phyloP scores from a whole-genome alignment of 2,797 vertebrate species.

The Potorous gilbertii region DNA sequence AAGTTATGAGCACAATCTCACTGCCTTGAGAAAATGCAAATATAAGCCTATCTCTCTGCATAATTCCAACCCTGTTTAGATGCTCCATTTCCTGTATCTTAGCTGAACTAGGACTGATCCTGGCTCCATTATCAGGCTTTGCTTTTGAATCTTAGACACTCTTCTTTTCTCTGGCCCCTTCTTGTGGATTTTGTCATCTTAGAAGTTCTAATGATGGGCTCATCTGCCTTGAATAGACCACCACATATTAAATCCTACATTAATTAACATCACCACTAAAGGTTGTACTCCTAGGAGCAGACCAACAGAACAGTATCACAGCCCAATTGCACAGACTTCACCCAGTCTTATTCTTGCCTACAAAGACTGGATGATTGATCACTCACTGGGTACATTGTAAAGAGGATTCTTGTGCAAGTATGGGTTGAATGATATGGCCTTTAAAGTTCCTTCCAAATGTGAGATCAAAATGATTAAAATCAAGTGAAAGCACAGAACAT shows the following conservation, averaged over 20 bases:
- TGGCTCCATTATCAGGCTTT: not conserved
- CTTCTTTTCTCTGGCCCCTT: not conserved
- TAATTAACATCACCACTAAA: not conserved
- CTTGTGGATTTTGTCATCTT: not conserved
- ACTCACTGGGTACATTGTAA: not conserved
- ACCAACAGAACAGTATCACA: not conserved
- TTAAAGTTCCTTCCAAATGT: not conserved
- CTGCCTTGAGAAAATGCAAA: not conserved
- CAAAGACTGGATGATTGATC: not conserved
- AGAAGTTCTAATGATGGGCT: not conserved
- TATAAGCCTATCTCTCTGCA: not conserved
- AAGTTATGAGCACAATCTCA: not conserved
- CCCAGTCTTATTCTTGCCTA: not conserved
- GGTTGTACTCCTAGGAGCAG: not conserved
- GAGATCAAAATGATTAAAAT: not conserved
- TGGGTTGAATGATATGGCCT: not conserved
- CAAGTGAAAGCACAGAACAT: not conserved
- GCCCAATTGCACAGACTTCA: not conserved
- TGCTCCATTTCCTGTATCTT: not conserved
- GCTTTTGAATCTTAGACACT: not conserved
- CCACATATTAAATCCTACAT: not conserved
- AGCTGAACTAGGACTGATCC: not conserved
- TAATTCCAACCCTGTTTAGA: not conserved
- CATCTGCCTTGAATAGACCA: not conserved
- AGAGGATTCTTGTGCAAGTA: not conserved